phyloP scores from a whole-genome alignment of 2,888 invertebrate genomes.

The Sinotaia quadrata region DNA sequence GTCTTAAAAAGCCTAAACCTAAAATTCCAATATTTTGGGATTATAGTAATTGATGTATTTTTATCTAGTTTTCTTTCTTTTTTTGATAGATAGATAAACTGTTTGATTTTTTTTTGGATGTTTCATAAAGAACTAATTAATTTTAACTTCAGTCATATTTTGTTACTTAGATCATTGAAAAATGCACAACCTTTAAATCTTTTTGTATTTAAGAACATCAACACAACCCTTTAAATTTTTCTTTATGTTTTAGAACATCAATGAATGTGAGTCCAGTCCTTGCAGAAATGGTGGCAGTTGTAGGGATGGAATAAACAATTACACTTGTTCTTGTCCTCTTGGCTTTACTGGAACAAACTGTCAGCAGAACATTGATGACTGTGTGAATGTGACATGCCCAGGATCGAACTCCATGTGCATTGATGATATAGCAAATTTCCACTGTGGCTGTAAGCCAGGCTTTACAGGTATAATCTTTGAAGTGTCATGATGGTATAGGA shows the following conservation, averaged over 20 bases:
- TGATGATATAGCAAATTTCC: conserved; percentile 42
- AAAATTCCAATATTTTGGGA: too few species aligned
- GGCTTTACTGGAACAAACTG: conserved; percentile 20
- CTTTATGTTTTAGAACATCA: conserved; percentile 77
- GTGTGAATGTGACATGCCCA: conserved; percentile 36
- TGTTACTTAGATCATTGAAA: background rate
- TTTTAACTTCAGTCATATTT: too few species aligned
- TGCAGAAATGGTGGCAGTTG: conserved; percentile 95
- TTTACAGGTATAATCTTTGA: conserved; percentile 43
- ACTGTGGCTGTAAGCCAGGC: conserved; percentile 50
- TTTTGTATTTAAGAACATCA: too few species aligned
- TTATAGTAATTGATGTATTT: too few species aligned
- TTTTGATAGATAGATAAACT: too few species aligned
- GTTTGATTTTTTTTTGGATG: too few species aligned
- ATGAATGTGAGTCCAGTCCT: conserved; percentile 95
- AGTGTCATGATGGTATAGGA: too few species aligned
- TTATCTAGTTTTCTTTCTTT: too few species aligned
- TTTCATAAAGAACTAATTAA: too few species aligned
- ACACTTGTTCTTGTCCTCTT: conserved; percentile 79
- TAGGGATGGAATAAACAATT: conserved; percentile 89
- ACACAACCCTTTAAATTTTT: too few species aligned
- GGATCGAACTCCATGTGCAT: conserved; percentile 40
- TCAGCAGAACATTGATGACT: conserved; percentile 58
- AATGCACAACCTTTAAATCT: background rate
- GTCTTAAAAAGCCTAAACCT: too few species aligned